Conservation (phyloP, 2,113 vertebrate species). For the Leucosticte australis region DNA sequence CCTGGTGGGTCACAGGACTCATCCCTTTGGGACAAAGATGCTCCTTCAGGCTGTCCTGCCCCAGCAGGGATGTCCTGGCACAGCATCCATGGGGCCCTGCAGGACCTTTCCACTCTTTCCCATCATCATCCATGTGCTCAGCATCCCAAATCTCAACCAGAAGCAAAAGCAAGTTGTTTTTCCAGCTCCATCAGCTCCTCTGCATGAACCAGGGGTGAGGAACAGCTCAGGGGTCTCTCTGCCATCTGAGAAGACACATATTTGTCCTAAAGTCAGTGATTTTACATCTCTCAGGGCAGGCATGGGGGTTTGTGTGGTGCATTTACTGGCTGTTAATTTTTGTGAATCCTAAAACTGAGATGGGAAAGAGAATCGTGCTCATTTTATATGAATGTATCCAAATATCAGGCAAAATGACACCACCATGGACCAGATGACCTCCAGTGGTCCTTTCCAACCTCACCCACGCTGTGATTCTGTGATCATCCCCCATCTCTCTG, state of each 20-base stretch:
- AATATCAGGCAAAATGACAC: background rate
- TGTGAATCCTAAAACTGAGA: background rate
- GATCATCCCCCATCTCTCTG: background rate
- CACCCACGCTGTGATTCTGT: too few relatives aligned
- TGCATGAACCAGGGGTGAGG: background rate
- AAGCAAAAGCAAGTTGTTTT: background rate
- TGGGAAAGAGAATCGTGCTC: background rate
- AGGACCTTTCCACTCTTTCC: background rate
- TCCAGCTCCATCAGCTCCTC: background rate
- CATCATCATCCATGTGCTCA: background rate
- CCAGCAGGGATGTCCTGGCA: background rate
- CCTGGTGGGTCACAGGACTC: background rate
- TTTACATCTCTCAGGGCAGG: background rate
- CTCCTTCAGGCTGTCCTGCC: background rate
- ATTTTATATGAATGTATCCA: background rate
- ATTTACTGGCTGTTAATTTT: background rate
- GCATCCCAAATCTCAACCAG: background rate
- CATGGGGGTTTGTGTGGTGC: background rate
- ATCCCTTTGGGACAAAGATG: background rate
- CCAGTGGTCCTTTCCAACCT: background rate
- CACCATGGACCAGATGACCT: background rate
- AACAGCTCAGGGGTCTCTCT: background rate
- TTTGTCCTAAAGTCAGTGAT: background rate
- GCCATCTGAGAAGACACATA: too few relatives aligned
- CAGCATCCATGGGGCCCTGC: background rate